Evolutionary conservation across 2,113 vertebrate genomes (phyloP).

Genomic region (Alosa alosa): DNA sequence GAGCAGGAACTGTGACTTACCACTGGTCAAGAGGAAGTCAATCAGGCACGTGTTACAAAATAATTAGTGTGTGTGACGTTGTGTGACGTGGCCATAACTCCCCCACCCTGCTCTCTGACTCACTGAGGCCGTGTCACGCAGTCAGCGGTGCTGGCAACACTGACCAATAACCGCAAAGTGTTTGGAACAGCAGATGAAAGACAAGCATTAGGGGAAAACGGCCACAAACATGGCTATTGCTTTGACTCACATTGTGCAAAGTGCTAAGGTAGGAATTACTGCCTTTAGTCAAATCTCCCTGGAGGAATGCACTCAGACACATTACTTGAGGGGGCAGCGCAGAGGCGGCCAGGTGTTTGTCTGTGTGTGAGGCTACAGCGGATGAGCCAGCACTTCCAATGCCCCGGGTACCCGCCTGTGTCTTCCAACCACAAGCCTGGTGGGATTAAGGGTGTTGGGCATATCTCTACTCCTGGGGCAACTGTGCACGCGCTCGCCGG

Average conservation of each 20-base stretch:
- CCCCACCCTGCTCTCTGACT: background rate
- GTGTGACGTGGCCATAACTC: too few species aligned
- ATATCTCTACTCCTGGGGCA: conserved; percentile 37
- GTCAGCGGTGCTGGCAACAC: background rate
- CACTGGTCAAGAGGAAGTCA: background rate
- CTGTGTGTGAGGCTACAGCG: background rate
- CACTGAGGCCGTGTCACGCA: background rate
- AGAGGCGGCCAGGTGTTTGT: background rate
- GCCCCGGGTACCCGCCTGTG: background rate
- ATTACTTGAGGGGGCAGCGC: background rate
- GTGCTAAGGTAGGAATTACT: background rate
- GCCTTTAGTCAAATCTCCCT: background rate
- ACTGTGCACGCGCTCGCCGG: background rate
- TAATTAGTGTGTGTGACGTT: background rate
- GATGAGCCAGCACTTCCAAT: background rate
- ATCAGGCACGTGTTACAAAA: background rate
- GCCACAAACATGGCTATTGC: background rate
- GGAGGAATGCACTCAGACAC: background rate
- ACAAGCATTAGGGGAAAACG: background rate
- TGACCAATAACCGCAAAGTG: background rate
- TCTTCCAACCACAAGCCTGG: background rate
- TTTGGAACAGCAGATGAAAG: background rate
- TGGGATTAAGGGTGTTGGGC: background rate
- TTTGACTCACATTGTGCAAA: background rate
- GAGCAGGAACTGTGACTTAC: background rate